A percentile compares a stretch with the other conserved stretches of the same genome.
phyloP scores from a whole-genome alignment of 2,888 invertebrate genomes.

The Dynastes tityus region DNA sequence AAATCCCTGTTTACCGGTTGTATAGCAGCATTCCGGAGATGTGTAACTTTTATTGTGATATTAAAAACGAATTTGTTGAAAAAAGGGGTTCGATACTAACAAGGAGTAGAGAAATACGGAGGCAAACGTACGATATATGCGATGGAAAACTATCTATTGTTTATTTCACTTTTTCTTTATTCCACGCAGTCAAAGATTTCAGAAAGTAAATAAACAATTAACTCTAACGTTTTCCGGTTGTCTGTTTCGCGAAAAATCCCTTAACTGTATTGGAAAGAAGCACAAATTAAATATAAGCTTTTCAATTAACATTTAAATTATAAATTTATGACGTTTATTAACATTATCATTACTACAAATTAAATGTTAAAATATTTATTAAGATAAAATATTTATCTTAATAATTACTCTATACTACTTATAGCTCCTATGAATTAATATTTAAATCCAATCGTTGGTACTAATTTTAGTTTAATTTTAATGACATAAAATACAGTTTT shows the following conservation, averaged over 20 bases:
- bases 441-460: not conserved
- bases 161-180: conserved; percentile 37
- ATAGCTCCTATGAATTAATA: not conserved
- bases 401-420: conserved; percentile 30
- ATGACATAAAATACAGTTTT: no score
- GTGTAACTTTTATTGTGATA: conserved; percentile 63
- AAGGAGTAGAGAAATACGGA: conserved; percentile 6
- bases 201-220: conserved; percentile 40
- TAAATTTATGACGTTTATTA: conserved; percentile 34
- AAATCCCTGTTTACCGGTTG: conserved; percentile 14
- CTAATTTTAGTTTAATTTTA: not conserved
- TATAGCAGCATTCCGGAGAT: conserved; percentile 42
- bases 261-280: conserved; percentile 57
- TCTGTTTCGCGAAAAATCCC: conserved; percentile 40
- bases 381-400: conserved; percentile 49
- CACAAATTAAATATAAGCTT: conserved; percentile 68
- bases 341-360: conserved; percentile 19
- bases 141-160: conserved; percentile 44
- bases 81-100: conserved; percentile 47
- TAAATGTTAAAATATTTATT: conserved; percentile 25
- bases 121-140: not conserved
- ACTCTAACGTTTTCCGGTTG: conserved; percentile 37
- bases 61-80: conserved; percentile 63
- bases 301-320: conserved; percentile 54
- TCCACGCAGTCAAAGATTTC: conserved; percentile 12